A percentile compares a stretch with the other conserved stretches of the same genome.
Conservation (phyloP, 2,797 vertebrate species). For the Lithobates sylvaticus region DNA sequence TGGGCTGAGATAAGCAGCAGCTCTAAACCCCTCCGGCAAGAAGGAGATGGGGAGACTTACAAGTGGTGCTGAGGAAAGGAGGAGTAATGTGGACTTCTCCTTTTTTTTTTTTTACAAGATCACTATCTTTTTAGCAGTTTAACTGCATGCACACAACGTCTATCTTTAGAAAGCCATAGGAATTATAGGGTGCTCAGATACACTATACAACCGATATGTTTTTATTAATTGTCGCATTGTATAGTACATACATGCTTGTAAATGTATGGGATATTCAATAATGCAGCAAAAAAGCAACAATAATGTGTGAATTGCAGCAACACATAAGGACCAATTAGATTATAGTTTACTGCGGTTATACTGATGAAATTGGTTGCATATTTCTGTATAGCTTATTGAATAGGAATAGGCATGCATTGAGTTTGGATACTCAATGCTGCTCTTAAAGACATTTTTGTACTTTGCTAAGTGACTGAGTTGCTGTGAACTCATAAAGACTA, state of each 20-base stretch:
- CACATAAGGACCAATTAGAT: no score
- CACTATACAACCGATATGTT: not conserved
- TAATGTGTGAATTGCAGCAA: no score
- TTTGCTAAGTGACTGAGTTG: no score
- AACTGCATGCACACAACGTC: not conserved
- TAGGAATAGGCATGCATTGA: no score
- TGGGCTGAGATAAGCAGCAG: conserved; percentile 59
- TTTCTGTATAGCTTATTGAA: no score
- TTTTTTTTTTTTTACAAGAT: conserved; percentile 43
- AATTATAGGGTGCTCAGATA: not conserved
- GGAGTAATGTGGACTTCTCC: conserved; percentile 21
- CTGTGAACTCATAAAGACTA: no score
- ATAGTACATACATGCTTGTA: no score
- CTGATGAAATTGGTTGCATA: no score
- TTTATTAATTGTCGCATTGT: no score
- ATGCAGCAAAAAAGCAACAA: no score
- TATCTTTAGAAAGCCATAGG: not conserved
- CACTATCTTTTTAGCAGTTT: conserved; percentile 30
- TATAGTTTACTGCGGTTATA: no score
- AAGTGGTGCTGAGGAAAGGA: conserved; percentile 35
- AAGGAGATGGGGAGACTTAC: conserved; percentile 51
- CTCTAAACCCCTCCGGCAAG: conserved; percentile 57
- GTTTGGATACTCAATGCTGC: not conserved
- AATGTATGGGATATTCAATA: no score
- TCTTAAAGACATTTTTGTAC: not conserved